phyloP scores from a whole-genome alignment of 2,888 invertebrate species.

The Silvanus unidentatus region DNA sequence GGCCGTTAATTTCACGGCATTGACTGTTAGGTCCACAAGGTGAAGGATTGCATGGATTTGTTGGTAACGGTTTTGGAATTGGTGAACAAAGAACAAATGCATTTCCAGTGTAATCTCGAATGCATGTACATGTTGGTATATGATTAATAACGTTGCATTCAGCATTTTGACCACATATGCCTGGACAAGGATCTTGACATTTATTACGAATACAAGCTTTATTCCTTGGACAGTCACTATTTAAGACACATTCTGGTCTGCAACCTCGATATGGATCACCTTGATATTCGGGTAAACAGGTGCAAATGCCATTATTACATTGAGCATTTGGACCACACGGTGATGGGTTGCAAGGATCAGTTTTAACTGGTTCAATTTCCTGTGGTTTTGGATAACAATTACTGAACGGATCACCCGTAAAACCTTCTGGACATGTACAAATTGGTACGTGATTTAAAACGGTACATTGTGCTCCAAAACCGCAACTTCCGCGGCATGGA shows the following conservation, averaged over 20 bases:
- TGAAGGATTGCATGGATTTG: constrained; percentile 51
- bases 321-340: constrained; percentile 71
- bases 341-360: constrained; percentile 49
- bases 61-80: constrained; percentile 38
- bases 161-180: constrained; percentile 71
- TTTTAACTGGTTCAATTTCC: constrained; percentile 27
- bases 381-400: constrained; percentile 50
- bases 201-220: constrained; percentile 67
- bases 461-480: constrained; percentile 55
- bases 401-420: constrained; percentile 59
- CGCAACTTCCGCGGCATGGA: constrained; percentile 62
- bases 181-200: constrained; percentile 72
- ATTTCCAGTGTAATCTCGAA: constrained; percentile 66
- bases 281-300: constrained; percentile 65
- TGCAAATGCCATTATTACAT: constrained; percentile 63
- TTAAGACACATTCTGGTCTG: constrained; percentile 75
- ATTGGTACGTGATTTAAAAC: constrained; percentile 65
- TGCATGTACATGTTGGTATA: constrained; percentile 70
- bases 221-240: constrained; percentile 63
- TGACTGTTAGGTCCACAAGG: constrained; percentile 70
- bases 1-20: constrained; percentile 58
- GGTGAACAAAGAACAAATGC: constrained; percentile 57
- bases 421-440: constrained; percentile 58
- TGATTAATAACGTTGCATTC: constrained; percentile 72
- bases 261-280: constrained; percentile 75